Evolutionary conservation across 2,113 vertebrate species (phyloP).

Genomic region (Oreochromis niloticus): DNA sequence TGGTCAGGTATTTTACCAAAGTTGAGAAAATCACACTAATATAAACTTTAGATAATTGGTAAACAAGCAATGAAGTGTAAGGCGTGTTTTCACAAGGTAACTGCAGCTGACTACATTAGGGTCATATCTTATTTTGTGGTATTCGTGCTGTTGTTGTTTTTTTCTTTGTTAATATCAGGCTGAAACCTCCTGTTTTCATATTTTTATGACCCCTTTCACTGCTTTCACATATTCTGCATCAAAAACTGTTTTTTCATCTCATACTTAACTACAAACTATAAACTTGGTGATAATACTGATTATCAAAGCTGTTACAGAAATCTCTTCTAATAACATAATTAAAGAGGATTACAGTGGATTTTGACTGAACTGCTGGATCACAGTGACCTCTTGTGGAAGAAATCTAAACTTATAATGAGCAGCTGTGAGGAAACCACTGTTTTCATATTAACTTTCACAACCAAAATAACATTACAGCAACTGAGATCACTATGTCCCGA

Average conservation of each 20-base stretch:
- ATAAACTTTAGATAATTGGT: not conserved
- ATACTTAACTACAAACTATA: not conserved
- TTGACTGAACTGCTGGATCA: not conserved
- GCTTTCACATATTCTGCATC: not conserved
- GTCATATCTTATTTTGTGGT: not conserved
- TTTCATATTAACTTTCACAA: not conserved
- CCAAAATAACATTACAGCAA: not conserved
- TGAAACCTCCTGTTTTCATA: not conserved
- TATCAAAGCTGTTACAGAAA: not conserved
- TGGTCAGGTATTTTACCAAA: not conserved
- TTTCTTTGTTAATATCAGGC: not conserved
- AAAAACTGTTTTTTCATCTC: not conserved
- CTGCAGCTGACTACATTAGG: not conserved
- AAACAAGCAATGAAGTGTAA: not conserved
- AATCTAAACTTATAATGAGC: not conserved
- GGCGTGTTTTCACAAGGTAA: not conserved
- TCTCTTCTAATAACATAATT: not conserved
- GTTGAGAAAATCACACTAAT: not conserved
- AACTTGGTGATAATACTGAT: not conserved
- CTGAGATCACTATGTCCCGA: not conserved
- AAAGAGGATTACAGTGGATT: not conserved
- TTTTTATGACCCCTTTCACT: not conserved
- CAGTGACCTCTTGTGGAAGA: slow-evolving; percentile 61
- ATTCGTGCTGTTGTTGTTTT: not conserved
- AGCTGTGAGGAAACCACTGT: not conserved